Base-by-base conservation (phyloP, 2,888 invertebrate species). In the Oasisia sp. region DNA sequence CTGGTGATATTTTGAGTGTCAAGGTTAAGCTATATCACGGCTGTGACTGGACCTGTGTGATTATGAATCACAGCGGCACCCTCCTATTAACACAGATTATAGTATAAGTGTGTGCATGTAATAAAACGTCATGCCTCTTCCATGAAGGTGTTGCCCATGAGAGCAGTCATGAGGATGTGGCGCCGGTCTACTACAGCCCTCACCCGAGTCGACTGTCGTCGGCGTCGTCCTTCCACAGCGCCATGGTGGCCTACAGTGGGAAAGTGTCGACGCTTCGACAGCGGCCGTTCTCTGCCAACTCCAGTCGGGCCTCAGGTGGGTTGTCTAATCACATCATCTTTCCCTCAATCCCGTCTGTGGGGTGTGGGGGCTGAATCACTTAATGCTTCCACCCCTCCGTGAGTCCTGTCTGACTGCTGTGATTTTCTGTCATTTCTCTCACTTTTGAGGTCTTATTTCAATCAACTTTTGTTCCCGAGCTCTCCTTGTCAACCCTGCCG, bases 231-330 rank as follows among this genome's bases (percentile, higher is more conserved):
- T 74, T 74, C 74, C 74, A 74, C 74, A 74, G 74, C 27, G 74
- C 74, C n/a, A 74, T 74, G 74, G 74, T 74, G 5, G 74, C 74
- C 74, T 74, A 74, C 74, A 74, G 74, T 7, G 74, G 74, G 19
- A 74, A 74, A 44, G 91, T 89, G 32, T 19, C 89, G 14, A n/a
- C 58, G 32, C 32, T 74, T 19, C 90, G 91, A 19, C 91, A 90
- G 19, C 92, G 92, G 2, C 92, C 92, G 32, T 50, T 92, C 27
- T 92, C 92, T 7, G 92, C 92, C 32, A 91, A 19, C 89, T 50
- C 32, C 56, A 89, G 32, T 56, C 58, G 32, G 32, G 89, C 89
- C 89, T 89, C 91, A 92, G 92, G 92, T 92, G 91, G 9, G 38
- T 45, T 27, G 89, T 44, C 89, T 89, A 27, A 74, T 74, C 27